Evolutionary conservation across 2,888 invertebrate genomes (phyloP).

Genomic region (Machimus rusticus): DNA sequence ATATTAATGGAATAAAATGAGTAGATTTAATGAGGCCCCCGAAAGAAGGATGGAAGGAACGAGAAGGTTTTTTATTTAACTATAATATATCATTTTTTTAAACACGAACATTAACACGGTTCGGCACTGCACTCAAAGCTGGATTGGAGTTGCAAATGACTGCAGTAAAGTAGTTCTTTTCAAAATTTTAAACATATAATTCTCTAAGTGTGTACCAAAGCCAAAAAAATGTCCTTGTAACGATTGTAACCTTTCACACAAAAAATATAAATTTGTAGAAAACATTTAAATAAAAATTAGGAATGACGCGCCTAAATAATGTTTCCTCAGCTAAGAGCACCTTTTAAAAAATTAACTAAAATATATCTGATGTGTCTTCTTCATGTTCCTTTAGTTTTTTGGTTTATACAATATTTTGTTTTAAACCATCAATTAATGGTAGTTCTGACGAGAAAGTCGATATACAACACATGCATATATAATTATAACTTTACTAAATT

Average conservation of each 20-base stretch:
- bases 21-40: constrained; percentile 21
- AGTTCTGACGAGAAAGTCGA: background rate
- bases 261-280: background rate
- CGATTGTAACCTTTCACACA: background rate
- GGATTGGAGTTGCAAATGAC: background rate
- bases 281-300: background rate
- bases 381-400: background rate
- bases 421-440: background rate
- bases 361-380: background rate
- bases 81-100: background rate
- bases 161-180: background rate
- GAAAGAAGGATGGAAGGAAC: background rate
- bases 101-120: background rate
- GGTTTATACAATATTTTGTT: background rate
- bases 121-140: background rate
- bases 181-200: background rate
- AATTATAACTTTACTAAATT: background rate
- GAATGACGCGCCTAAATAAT: background rate
- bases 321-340: background rate
- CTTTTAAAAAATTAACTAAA: background rate
- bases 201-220: background rate
- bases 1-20: background rate
- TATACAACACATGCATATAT: constrained; percentile 17
- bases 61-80: background rate
- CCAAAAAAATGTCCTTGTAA: background rate